These are phyloP conservation scores for Drosophila ficusphila DNA, from an alignment of 1,140 invertebrate genomes.

Conservation along the genomic window DNA sequence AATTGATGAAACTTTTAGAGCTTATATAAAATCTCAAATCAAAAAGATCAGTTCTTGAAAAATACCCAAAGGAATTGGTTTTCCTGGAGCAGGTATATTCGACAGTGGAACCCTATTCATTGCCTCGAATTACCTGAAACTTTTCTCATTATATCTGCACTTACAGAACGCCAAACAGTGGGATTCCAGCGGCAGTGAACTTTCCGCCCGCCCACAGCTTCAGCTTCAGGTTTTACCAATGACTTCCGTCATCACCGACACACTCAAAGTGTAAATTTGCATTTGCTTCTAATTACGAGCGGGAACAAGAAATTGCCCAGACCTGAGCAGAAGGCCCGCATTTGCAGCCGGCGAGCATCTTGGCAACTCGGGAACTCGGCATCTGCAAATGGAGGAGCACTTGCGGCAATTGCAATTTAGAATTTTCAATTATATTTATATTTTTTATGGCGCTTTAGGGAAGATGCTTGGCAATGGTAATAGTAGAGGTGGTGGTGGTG, in stretches of 20 bases:
- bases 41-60: too few relatives aligned
- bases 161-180: slow-evolving; percentile 14
- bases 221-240: slow-evolving; percentile 70
- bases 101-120: not conserved
- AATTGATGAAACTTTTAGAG: too few relatives aligned
- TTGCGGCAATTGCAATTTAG: slow-evolving; percentile 79
- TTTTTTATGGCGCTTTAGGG: slow-evolving; percentile 42
- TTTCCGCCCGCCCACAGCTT: slow-evolving; percentile 49
- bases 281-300: slow-evolving; percentile 77
- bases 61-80: not conserved
- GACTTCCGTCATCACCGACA: slow-evolving; percentile 74
- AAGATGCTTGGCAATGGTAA: too few relatives aligned
- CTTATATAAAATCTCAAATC: too few relatives aligned
- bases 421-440: slow-evolving; percentile 80
- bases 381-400: slow-evolving; percentile 49
- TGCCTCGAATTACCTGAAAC: slow-evolving; percentile 47
- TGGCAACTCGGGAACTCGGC: slow-evolving; percentile 44
- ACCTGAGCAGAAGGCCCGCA: slow-evolving; percentile 18
- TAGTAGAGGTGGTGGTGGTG: not conserved
- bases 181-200: slow-evolving; percentile 17
- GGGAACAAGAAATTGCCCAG: slow-evolving; percentile 23
- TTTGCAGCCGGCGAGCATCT: slow-evolving; percentile 25
- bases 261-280: slow-evolving; percentile 78
- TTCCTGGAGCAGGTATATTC: not conserved
- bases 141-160: slow-evolving; percentile 70